These are phyloP conservation scores for Thymallus thymallus DNA, from an alignment of 2,113 vertebrate genomes.

Conservation along the genomic window DNA sequence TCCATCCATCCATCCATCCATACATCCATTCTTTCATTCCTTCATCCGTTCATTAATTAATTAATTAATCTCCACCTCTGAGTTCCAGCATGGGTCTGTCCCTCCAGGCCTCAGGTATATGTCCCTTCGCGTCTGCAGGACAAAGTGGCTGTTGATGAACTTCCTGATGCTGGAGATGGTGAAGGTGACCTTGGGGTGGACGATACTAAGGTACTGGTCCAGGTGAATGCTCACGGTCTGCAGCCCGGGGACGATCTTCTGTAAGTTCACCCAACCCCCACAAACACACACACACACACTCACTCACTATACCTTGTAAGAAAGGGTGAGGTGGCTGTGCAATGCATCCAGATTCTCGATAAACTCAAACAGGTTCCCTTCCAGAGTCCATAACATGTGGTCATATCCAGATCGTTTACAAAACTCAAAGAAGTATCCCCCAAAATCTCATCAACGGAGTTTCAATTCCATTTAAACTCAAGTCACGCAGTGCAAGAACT, in stretches of 20 bases:
- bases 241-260: slow-evolving; percentile 74
- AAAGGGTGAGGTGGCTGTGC: slow-evolving; percentile 80
- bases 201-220: slow-evolving; percentile 71
- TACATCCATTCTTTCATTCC: too few relatives aligned
- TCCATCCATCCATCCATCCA: too few relatives aligned
- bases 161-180: slow-evolving; percentile 76
- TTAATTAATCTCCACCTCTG: slow-evolving; percentile 65
- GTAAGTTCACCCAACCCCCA: slow-evolving; percentile 68
- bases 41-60: too few relatives aligned
- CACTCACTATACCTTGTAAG: slow-evolving; percentile 72
- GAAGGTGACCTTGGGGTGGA: slow-evolving; percentile 75
- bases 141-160: slow-evolving; percentile 78
- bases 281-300: too few relatives aligned
- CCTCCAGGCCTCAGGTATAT: slow-evolving; percentile 54
- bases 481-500: too few relatives aligned
- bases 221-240: slow-evolving; percentile 53
- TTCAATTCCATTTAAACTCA: too few relatives aligned
- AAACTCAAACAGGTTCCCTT: slow-evolving; percentile 77
- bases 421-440: slow-evolving; percentile 81
- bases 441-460: slow-evolving; percentile 54
- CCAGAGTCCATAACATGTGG: slow-evolving; percentile 78
- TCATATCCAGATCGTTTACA: slow-evolving; percentile 83
- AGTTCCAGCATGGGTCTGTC: slow-evolving; percentile 63
- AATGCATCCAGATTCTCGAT: slow-evolving; percentile 83
- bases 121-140: slow-evolving; percentile 70